phyloP scores from a whole-genome alignment of 2,797 vertebrate species.

The Phylloscopus collybita region DNA sequence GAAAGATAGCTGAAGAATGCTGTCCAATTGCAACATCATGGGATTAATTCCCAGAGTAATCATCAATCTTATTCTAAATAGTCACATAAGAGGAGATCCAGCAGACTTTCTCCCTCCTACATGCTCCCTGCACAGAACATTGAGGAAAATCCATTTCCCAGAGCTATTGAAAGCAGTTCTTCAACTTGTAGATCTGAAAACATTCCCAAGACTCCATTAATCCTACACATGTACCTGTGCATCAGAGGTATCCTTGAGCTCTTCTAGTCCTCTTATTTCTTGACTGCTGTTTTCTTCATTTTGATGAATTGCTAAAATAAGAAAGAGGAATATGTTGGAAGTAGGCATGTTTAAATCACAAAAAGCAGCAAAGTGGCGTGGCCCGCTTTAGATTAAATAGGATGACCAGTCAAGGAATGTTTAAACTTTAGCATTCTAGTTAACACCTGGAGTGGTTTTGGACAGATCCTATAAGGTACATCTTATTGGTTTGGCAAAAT shows the following conservation, averaged over 20 bases:
- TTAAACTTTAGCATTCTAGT: neutral
- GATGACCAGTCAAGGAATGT: neutral
- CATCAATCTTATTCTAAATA: conserved; percentile 41
- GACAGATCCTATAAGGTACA: neutral
- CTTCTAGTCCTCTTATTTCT: conserved; percentile 49
- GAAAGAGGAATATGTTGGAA: conserved; percentile 8
- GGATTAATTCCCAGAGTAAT: conserved; percentile 23
- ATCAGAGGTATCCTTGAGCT: conserved; percentile 47
- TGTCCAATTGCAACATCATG: conserved; percentile 26
- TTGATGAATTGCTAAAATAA: conserved; percentile 70
- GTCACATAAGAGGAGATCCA: conserved; percentile 6
- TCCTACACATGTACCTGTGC: conserved; percentile 70
- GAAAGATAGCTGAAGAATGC: conserved; percentile 28
- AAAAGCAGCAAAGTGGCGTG: neutral
- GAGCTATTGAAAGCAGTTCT: neutral
- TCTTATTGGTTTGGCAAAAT: neutral
- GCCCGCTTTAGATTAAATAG: neutral
- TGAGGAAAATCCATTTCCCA: neutral
- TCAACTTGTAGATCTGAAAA: conserved; percentile 12
- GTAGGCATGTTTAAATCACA: neutral
- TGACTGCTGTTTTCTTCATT: conserved; percentile 73
- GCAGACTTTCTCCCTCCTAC: neutral
- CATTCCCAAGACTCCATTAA: neutral
- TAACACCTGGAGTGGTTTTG: neutral
- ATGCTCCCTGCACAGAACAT: neutral